Percentiles rank a stretch among this genome's conserved stretches.
Conservation (phyloP, 2,888 invertebrate genomes). For the Brenthis daphne region DNA sequence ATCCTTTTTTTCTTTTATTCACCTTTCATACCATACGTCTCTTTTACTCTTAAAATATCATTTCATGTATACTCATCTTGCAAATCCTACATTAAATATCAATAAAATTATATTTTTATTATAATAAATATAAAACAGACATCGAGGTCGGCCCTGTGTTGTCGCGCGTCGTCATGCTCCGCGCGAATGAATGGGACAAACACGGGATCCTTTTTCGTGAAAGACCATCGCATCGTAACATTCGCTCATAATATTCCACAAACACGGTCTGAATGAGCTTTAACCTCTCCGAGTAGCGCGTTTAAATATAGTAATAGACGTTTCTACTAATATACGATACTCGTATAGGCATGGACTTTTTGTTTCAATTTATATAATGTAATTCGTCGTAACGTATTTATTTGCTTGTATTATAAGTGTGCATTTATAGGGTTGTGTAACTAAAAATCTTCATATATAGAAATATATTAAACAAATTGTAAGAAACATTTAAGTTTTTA, state of each 20-base stretch:
- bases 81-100: too few species aligned
- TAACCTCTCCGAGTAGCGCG: constrained; percentile 29
- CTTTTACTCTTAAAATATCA: too few species aligned
- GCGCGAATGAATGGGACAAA: constrained; percentile 67
- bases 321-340: background rate
- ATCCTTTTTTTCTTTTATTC: too few species aligned
- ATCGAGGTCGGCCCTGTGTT: constrained; percentile 52
- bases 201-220: constrained; percentile 68
- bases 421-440: too few species aligned
- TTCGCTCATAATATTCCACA: constrained; percentile 45
- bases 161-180: constrained; percentile 60
- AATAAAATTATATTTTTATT: background rate
- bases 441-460: too few species aligned
- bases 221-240: constrained; percentile 55
- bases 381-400: too few species aligned
- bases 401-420: too few species aligned
- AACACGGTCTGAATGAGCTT: constrained; percentile 36
- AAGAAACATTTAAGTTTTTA: too few species aligned
- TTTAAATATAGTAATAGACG: constrained; percentile 25
- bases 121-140: constrained; percentile 14
- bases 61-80: too few species aligned
- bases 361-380: constrained; percentile 1
- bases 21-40: too few species aligned
- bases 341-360: background rate
- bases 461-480: too few species aligned